Base-by-base conservation (phyloP, 2,113 vertebrate genomes). In the Pomatorhinus ruficollis region DNA sequence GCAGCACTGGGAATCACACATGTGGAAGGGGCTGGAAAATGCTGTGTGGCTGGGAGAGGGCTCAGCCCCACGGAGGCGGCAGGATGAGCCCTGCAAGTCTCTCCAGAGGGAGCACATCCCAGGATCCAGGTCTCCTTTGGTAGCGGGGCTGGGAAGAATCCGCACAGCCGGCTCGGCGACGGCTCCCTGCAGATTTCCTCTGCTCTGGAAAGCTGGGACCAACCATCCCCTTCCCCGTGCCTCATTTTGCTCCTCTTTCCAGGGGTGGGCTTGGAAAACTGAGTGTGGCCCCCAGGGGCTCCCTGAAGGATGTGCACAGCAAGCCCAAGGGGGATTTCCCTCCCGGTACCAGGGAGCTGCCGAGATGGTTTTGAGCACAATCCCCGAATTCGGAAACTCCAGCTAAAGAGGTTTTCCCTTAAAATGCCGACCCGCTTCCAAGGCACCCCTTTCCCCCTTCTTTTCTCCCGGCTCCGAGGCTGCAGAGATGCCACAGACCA, bases 401-500 rank as follows among this genome's bases (percentile, higher is more conserved):
- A 3, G 3, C 20, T 37, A 2, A 42, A 63, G 42, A 27, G 14
- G 1, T 50, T 42, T 42, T 8, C 12, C 65, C 56, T 47, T 39
- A 42, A 70, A 90, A 89, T 1, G 6, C 31, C 24, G 59, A 8
- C 0, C 5, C 25, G 3, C 12, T 37, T 20, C 64, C 39, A 27
- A n/a, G 27, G 24, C 5, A 9, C 5, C 74, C 75, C 15, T 54
- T 78, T 66, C 12, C 27, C 74, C 22, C 6, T 25, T 33, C 14
- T 56, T 56, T 56, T 56, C 17, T 4, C 33, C 1, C 5, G 17
- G 12, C 37, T 65, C 27, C 1, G 44, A 78, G 40, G 75, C 68
- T 93, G 97, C 95, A 97, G 35, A 84, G 44, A 84, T 72, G 47
- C 31, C 40, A 49, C 52, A 82, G 68, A 91, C 97, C 98, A 98